These are phyloP conservation scores for Anodontia alba DNA, from an alignment of 2,888 invertebrate genomes.

Conservation along the genomic window DNA sequence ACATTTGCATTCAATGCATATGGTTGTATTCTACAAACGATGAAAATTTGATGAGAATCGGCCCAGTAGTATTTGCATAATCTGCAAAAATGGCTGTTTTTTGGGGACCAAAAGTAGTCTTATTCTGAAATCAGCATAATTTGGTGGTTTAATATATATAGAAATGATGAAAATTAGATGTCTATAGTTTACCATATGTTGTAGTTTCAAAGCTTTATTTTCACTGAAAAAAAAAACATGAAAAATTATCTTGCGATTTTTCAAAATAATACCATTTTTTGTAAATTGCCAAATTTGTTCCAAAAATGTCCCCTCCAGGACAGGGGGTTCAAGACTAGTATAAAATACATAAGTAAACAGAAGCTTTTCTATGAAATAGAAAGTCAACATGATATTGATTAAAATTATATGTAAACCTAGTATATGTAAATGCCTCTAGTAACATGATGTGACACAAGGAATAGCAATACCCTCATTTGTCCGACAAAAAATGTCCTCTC, in stretches of 20 bases:
- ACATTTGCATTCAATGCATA: too few relatives aligned
- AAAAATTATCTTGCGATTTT: not conserved
- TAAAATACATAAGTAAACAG: not conserved
- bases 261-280: not conserved
- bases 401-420: not conserved
- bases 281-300: not conserved
- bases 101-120: too few relatives aligned
- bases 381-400: slow-evolving; percentile 3
- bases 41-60: too few relatives aligned
- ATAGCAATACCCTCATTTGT: not conserved
- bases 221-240: not conserved
- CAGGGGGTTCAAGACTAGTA: not conserved
- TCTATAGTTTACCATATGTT: not conserved
- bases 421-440: not conserved
- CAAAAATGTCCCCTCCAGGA: slow-evolving; percentile 15
- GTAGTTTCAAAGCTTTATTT: not conserved
- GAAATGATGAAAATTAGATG: too few relatives aligned
- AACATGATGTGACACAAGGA: not conserved
- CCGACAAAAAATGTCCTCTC: slow-evolving; percentile 8
- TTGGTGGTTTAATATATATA: too few relatives aligned
- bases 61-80: too few relatives aligned
- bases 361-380: not conserved
- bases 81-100: too few relatives aligned
- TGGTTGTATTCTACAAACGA: too few relatives aligned
- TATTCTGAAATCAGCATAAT: too few relatives aligned